phyloP scores from a whole-genome alignment of 2,888 invertebrate species.

The Smittia aterrima region DNA sequence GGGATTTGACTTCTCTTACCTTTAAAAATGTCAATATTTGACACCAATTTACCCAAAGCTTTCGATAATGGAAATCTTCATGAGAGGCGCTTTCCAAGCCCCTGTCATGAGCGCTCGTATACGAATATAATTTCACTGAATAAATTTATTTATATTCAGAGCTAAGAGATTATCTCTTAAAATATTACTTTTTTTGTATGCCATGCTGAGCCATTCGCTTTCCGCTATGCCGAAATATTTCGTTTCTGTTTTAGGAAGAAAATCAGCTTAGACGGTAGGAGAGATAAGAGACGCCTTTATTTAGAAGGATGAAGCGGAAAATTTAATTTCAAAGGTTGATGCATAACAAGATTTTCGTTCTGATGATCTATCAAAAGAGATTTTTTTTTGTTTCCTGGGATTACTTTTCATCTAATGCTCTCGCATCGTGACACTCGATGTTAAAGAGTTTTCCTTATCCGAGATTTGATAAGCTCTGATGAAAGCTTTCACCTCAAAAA shows the following conservation, averaged over 20 bases:
- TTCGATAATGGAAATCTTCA: no score
- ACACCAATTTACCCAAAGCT: background rate
- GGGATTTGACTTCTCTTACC: no score
- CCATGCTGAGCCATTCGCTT: background rate
- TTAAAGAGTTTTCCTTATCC: no score
- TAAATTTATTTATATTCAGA: background rate
- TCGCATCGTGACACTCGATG: no score
- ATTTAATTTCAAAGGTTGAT: background rate
- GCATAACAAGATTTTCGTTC: background rate
- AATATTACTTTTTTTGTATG: slow-evolving; percentile 24
- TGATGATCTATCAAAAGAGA: no score
- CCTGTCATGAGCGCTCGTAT: background rate
- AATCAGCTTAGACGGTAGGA: background rate
- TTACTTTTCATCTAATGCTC: no score
- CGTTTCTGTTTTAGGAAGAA: background rate
- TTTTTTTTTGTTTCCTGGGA: no score
- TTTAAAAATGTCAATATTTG: background rate
- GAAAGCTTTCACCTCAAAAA: no score
- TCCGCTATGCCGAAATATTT: background rate
- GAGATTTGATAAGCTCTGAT: no score
- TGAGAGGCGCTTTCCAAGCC: no score
- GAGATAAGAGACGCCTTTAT: background rate
- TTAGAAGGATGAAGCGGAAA: background rate
- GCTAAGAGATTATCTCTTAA: slow-evolving; percentile 35
- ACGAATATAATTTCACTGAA: background rate